Conservation (phyloP, 2,797 vertebrate genomes). For the Threskiornis aethiopicus region DNA sequence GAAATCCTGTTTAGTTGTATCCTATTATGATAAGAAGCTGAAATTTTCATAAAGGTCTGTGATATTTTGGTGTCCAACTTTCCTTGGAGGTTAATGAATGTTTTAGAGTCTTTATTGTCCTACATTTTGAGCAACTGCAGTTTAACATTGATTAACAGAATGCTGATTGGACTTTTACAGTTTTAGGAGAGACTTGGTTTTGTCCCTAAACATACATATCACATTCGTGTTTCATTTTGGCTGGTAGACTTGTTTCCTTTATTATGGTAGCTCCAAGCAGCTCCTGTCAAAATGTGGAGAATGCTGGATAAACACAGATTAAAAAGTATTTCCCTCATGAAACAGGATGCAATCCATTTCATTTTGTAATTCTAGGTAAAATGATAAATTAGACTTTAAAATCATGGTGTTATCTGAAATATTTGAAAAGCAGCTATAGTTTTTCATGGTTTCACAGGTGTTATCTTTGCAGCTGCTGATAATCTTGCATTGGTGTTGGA, state of each 20-base stretch:
- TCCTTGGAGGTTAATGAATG: not conserved
- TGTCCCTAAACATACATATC: not conserved
- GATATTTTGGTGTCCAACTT: not conserved
- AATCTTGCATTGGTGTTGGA: not conserved
- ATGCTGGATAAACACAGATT: not conserved
- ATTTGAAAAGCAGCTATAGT: not conserved
- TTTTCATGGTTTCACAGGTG: not conserved
- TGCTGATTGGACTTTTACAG: not conserved
- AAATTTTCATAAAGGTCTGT: not conserved
- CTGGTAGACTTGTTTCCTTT: not conserved
- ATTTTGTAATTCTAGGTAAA: not conserved
- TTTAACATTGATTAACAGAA: not conserved
- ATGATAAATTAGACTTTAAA: not conserved
- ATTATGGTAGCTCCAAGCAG: not conserved
- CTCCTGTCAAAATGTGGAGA: not conserved
- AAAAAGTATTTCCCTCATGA: not conserved
- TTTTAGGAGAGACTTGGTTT: not conserved
- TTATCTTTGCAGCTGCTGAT: not conserved
- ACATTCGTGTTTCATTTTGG: not conserved
- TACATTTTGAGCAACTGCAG: not conserved
- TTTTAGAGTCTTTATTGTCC: not conserved
- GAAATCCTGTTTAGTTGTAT: not conserved
- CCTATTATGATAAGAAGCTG: not conserved
- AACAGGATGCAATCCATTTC: not conserved
- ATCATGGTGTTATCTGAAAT: not conserved